phyloP scores from a whole-genome alignment of 2,888 invertebrate genomes.

The Polylopha cassiicola region DNA sequence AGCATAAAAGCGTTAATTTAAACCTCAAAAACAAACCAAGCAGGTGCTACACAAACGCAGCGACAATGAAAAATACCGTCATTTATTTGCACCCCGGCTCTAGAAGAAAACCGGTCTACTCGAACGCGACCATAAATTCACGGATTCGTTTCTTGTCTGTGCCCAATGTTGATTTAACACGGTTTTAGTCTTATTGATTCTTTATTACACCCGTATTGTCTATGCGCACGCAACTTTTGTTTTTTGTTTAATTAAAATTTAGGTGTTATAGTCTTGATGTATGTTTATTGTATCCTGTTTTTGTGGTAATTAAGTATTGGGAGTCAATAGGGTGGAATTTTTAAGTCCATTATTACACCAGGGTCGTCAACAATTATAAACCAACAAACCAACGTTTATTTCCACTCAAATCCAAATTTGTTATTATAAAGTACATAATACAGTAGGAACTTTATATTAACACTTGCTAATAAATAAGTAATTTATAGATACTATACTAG shows the following conservation, averaged over 20 bases:
- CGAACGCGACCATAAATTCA: conserved; percentile 64
- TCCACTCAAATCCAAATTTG: too few species aligned
- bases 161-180: conserved; percentile 77
- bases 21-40: conserved; percentile 19
- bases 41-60: conserved; percentile 29
- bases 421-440: too few species aligned
- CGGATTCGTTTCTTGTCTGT: conserved; percentile 74
- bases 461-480: too few species aligned
- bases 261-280: conserved; percentile 52
- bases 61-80: conserved; percentile 53
- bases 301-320: conserved; percentile 1
- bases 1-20: conserved; percentile 16
- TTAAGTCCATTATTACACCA: too few species aligned
- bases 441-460: too few species aligned
- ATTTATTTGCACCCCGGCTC: conserved; percentile 46
- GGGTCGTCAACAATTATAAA: too few species aligned
- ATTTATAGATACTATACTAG: too few species aligned
- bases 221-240: conserved; percentile 58
- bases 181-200: conserved; percentile 77
- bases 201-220: conserved; percentile 67
- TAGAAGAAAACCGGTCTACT: conserved; percentile 48
- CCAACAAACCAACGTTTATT: too few species aligned
- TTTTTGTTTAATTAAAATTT: conserved; percentile 65
- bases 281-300: conserved; percentile 39
- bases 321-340: conserved; percentile 1